These are phyloP conservation scores for Uropetala carovei DNA, from an alignment of 2,888 invertebrate genomes.

Conservation along the genomic window DNA sequence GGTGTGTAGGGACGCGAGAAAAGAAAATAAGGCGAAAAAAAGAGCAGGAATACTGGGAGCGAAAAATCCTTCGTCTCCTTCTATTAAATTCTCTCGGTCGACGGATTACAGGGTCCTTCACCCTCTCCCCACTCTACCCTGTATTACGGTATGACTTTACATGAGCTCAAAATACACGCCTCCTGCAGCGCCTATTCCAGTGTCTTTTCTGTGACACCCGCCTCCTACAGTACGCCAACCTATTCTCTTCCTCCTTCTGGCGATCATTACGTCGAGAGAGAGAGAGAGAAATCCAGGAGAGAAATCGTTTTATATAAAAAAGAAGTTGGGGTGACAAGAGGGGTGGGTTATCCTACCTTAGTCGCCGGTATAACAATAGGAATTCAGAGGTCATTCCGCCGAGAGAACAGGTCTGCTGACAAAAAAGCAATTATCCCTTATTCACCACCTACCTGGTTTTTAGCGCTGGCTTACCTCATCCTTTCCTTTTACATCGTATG, in stretches of 20 bases:
- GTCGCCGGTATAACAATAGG: neutral
- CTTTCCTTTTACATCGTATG: too few species aligned
- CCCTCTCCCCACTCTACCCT: neutral
- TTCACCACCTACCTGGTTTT: neutral
- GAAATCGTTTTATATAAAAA: neutral
- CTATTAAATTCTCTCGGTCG: slow-evolving; percentile 62
- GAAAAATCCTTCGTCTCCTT: slow-evolving; percentile 50
- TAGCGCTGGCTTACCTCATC: neutral
- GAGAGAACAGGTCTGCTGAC: neutral
- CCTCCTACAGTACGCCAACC: neutral
- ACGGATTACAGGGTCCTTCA: slow-evolving; percentile 52
- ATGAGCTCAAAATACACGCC: neutral
- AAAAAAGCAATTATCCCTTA: neutral
- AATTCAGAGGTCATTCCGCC: slow-evolving; percentile 35
- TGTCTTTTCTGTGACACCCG: neutral
- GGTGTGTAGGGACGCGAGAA: slow-evolving; percentile 10
- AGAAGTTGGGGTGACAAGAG: neutral
- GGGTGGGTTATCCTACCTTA: neutral
- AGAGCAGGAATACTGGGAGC: slow-evolving; percentile 14
- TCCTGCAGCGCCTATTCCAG: neutral
- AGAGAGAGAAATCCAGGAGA: neutral
- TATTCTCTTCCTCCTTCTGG: neutral
- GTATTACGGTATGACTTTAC: neutral
- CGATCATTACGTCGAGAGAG: slow-evolving; percentile 3
- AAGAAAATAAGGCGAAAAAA: neutral